Base-by-base conservation (phyloP, 2,888 invertebrate genomes). In the Drosophila picticornis region DNA sequence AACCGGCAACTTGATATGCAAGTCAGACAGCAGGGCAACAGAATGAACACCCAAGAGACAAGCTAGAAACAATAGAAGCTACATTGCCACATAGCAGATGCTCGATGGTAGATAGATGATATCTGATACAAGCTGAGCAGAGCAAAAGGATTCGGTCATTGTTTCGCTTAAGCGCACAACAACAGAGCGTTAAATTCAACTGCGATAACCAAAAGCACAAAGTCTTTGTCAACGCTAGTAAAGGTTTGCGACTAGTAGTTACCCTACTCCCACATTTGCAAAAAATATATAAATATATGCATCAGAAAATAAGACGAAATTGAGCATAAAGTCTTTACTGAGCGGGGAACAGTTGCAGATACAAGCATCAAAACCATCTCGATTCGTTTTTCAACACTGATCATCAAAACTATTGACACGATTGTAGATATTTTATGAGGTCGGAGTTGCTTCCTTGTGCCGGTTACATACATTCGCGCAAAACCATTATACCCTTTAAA, bases 141-240 rank as follows among this genome's bases (percentile, higher is more conserved):
- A 66, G 46, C 50, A 68, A 67, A 70, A 56, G 66, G 57, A 71
- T 70, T 77, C 77, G 77, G 71, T 77, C 86, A 83, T 74, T 88
- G 84, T 88, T 86, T 84, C 83, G 84, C 72, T 83, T 71, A 88
- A 84, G 65, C 77, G 86, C 81, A 83, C 88, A 83, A 77, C 88
- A 86, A 83, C 88, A 77, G 78, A 73, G 67, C 84, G 89, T 88
- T 81, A 83, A 88, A 88, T 84, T 84, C 69, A 65, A 80, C 36
- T 75, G 40, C 46, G 48, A 72, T 31, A 34, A 51, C 27, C 6
- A 50, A 55, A 56, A 34, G 22, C 36, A 16, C 50, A 36, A 46
- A 53, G 36, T 46, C 25, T 38, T 31, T 16, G 57, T 36, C 43
- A 34, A 4, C 38, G 46, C 25, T 16, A 25, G 7, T 13, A 19